Percentiles rank a stretch among this genome's conserved stretches.
Evolutionary conservation across 2,797 vertebrate species (phyloP).

Genomic region (Typhlichthys subterraneus): DNA sequence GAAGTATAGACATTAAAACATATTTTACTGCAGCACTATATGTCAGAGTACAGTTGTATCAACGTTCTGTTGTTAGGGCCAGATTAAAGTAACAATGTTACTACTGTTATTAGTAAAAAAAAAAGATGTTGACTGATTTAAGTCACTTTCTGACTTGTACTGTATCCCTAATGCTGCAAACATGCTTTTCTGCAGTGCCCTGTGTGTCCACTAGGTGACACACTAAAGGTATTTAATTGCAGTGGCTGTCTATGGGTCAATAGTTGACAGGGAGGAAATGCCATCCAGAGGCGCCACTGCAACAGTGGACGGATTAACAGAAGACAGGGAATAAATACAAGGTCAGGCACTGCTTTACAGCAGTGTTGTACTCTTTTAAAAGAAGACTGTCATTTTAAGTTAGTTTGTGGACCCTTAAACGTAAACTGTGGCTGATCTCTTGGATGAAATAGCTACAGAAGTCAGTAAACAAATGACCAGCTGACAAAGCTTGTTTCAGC

Average conservation of each 20-base stretch:
- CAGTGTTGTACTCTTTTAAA: slow-evolving; percentile 12
- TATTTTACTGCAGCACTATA: background rate
- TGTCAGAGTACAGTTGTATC: background rate
- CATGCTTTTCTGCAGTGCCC: slow-evolving; percentile 17
- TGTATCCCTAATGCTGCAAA: background rate
- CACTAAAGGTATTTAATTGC: slow-evolving; percentile 19
- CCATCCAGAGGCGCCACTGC: slow-evolving; percentile 22
- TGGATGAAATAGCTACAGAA: slow-evolving; percentile 19
- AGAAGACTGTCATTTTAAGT: too few relatives aligned
- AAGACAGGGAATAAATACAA: background rate
- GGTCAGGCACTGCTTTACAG: background rate
- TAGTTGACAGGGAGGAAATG: slow-evolving; percentile 47
- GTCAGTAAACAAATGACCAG: slow-evolving; percentile 51
- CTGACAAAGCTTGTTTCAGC: slow-evolving; percentile 50
- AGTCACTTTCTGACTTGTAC: background rate
- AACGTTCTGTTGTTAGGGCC: background rate
- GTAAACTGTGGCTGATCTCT: slow-evolving; percentile 43
- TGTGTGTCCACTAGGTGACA: slow-evolving; percentile 60
- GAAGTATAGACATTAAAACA: too few relatives aligned
- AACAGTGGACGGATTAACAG: slow-evolving; percentile 12
- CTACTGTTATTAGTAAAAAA: too few relatives aligned
- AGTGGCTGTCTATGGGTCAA: slow-evolving; percentile 23
- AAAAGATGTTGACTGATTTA: background rate
- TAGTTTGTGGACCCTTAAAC: slow-evolving; percentile 19
- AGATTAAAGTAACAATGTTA: too few relatives aligned